Evolutionary conservation across 2,113 vertebrate species (phyloP), one percentile per base, ranked within the genome.

Genomic region (Urocitellus parryii): DNA sequence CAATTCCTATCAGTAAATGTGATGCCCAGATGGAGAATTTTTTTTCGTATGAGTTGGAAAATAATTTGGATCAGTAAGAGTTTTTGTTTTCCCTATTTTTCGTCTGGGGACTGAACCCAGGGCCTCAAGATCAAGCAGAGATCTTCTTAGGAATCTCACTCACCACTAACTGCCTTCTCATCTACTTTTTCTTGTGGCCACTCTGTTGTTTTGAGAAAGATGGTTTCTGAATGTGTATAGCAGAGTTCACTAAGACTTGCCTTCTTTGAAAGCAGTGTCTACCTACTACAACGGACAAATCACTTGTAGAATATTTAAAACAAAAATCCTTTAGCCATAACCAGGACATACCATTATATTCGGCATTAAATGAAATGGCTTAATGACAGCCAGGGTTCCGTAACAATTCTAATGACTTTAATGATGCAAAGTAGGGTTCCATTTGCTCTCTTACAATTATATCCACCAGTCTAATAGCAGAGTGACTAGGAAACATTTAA

Each of bases 251-350:
- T 29, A 92, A 67, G 24, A 86, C 56, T 74, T 56, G 67, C 87
- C 85, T 78, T n/a, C 91, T 11, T 83, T 88, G 70, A 95, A 92
- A 97, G 2, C 29, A 94, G 90, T 95, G 96, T 88, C 97, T 68
- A 65, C 80, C 95, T 76, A 18, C 22, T 95, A 70, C 74, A 98
- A 96, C 93, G 86, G 98, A 61, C 8, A 96, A 76, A 96, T 67
- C 0, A 79, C 92, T 98, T 94, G 81, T 82, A 88, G 18, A 91
- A 37, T 45, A 88, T 95, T 97, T 97, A 93, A 58, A 56, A 83
- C 70, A 58, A 58, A 84, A 73, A 96, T 4, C 27, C 82, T 93
- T 96, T 65, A 77, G n/a, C 14, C 67, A 88, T 93, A 97, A 92
- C 79, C 65, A 85, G 48, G 88, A 42, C 1, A 8, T 83, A 73